These are phyloP conservation scores for Pristionchus arcanus DNA, from an alignment of 2,888 invertebrate species.

Conservation along the genomic window DNA sequence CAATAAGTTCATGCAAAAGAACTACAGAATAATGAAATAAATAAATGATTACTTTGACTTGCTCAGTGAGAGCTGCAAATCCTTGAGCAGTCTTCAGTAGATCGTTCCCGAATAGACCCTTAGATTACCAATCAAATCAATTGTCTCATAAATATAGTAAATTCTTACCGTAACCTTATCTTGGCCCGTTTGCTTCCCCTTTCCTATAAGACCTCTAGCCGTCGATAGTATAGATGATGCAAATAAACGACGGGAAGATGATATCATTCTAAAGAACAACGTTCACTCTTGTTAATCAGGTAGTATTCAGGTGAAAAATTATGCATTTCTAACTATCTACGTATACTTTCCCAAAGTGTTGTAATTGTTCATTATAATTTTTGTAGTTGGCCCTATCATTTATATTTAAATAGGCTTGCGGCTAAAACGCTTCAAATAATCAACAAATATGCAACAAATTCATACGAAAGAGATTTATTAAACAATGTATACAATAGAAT, in stretches of 20 bases:
- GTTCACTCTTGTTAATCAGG: no score
- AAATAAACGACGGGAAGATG: constrained; percentile 34
- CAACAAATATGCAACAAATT: background rate
- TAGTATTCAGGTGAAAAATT: no score
- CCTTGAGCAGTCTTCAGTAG: constrained; percentile 66
- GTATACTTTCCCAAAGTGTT: no score
- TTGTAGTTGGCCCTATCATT: no score
- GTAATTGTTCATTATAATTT: no score
- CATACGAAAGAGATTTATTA: background rate
- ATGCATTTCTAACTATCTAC: no score
- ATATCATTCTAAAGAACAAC: background rate
- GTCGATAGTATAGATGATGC: constrained; percentile 35
- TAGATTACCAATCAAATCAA: background rate
- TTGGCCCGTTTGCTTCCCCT: background rate
- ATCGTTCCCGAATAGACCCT: constrained; percentile 75
- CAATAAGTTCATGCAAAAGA: constrained; percentile 28
- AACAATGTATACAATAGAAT: constrained; percentile 23
- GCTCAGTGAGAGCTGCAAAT: constrained; percentile 64
- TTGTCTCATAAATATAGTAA: background rate
- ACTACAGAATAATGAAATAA: background rate
- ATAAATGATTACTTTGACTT: constrained; percentile 57
- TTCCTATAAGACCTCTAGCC: constrained; percentile 50
- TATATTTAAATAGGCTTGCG: background rate
- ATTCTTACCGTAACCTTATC: constrained; percentile 45
- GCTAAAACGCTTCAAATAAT: background rate